phyloP scores from a whole-genome alignment of 2,113 vertebrate species.

The Cairina moschata region DNA sequence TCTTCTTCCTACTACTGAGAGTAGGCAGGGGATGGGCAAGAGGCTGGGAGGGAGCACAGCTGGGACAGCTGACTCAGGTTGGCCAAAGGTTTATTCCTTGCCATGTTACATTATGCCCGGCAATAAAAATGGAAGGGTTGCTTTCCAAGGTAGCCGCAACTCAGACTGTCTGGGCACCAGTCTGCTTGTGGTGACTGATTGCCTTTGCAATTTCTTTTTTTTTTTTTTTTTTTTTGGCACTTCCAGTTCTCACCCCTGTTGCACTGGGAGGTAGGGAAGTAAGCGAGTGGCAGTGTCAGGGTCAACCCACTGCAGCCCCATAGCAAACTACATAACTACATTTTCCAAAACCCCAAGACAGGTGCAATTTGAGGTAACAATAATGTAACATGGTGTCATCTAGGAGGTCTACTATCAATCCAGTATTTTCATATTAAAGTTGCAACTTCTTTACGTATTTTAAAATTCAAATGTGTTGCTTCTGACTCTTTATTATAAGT shows the following conservation, averaged over 20 bases:
- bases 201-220: no score
- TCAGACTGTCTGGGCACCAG: background rate
- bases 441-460: no score
- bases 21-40: background rate
- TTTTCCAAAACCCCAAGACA: background rate
- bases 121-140: background rate
- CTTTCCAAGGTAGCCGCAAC: background rate
- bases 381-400: background rate
- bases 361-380: background rate
- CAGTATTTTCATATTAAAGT: background rate
- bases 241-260: no score
- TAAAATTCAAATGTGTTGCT: no score
- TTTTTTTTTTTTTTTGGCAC: no score
- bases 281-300: no score
- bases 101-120: background rate
- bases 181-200: no score
- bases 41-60: background rate
- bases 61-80: background rate
- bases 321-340: no score
- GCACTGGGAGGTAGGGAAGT: no score
- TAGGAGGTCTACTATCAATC: background rate
- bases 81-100: background rate
- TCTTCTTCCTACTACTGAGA: background rate
- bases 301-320: no score
- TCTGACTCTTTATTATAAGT: background rate